Conservation (phyloP, 2,888 invertebrate species). For the Axea sp. region DNA sequence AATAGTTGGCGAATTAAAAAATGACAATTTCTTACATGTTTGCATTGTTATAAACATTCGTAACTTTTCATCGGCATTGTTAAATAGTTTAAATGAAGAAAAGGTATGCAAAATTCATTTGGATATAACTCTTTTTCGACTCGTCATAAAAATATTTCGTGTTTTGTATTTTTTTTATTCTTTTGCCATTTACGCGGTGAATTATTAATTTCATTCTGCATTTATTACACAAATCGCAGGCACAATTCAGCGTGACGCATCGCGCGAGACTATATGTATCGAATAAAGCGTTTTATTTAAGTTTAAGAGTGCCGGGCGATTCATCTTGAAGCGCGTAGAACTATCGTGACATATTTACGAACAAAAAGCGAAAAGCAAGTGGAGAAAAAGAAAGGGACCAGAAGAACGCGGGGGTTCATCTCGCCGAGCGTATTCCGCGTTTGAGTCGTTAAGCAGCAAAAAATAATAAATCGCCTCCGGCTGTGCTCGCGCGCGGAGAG, state of each 20-base stretch:
- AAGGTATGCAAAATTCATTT: too few relatives aligned
- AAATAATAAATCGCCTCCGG: slow-evolving; percentile 75
- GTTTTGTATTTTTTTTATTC: neutral
- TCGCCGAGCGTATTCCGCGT: slow-evolving; percentile 71
- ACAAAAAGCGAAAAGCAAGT: slow-evolving; percentile 52
- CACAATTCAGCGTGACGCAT: slow-evolving; percentile 47
- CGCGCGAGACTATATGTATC: slow-evolving; percentile 30
- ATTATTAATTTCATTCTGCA: slow-evolving; percentile 42
- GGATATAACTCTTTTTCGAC: neutral
- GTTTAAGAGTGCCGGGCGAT: slow-evolving; percentile 51
- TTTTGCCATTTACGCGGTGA: slow-evolving; percentile 28
- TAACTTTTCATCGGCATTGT: too few relatives aligned
- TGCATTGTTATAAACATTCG: too few relatives aligned
- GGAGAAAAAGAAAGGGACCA: slow-evolving; percentile 55
- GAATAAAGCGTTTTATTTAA: slow-evolving; percentile 50
- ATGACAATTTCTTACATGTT: too few relatives aligned
- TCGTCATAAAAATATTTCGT: slow-evolving; percentile 1
- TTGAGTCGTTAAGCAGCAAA: slow-evolving; percentile 77
- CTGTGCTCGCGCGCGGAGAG: slow-evolving; percentile 67
- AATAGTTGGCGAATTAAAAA: too few relatives aligned
- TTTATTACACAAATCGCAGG: slow-evolving; percentile 33
- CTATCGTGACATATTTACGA: slow-evolving; percentile 61
- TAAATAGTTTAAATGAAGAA: too few relatives aligned
- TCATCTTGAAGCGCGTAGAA: slow-evolving; percentile 53
- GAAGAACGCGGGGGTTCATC: slow-evolving; percentile 51